These are phyloP conservation scores for Sinodicranocentrus sp. DNA, from an alignment of 2,888 invertebrate species.

Conservation along the genomic window DNA sequence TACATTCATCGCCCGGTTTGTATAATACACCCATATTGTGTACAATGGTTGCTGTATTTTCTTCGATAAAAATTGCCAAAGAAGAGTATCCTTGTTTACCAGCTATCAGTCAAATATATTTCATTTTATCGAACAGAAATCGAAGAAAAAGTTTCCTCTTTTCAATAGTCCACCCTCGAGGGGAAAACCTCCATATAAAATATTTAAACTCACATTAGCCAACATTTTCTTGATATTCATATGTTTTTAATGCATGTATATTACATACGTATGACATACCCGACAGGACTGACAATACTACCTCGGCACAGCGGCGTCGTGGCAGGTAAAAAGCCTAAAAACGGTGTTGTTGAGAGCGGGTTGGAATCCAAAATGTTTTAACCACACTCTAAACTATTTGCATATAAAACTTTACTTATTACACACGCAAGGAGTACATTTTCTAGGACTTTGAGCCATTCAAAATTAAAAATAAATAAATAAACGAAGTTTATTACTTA, in stretches of 20 bases:
- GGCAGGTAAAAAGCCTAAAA: slow-evolving; percentile 44
- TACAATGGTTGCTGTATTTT: too few species aligned
- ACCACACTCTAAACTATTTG: too few species aligned
- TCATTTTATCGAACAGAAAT: too few species aligned
- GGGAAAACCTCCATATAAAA: slow-evolving; percentile 56
- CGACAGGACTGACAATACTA: slow-evolving; percentile 37
- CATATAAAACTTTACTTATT: too few species aligned
- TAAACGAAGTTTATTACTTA: slow-evolving; percentile 25
- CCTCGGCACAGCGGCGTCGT: slow-evolving; percentile 29
- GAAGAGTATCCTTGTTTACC: too few species aligned
- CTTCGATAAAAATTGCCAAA: too few species aligned
- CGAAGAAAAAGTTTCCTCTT: slow-evolving; percentile 1
- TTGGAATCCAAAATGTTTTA: too few species aligned
- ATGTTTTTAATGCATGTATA: not conserved
- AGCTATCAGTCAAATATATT: too few species aligned
- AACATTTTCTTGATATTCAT: slow-evolving; percentile 61
- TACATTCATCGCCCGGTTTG: too few species aligned
- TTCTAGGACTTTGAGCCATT: not conserved
- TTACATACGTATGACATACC: slow-evolving; percentile 4
- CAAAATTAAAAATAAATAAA: slow-evolving; percentile 58
- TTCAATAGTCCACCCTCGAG: slow-evolving; percentile 18
- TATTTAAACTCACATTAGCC: slow-evolving; percentile 57
- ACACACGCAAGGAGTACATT: too few species aligned
- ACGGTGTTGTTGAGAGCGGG: too few species aligned
- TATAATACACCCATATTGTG: too few species aligned